Evolutionary conservation across 2,113 vertebrate species (phyloP).

Genomic region (Eonycteris spelaea): DNA sequence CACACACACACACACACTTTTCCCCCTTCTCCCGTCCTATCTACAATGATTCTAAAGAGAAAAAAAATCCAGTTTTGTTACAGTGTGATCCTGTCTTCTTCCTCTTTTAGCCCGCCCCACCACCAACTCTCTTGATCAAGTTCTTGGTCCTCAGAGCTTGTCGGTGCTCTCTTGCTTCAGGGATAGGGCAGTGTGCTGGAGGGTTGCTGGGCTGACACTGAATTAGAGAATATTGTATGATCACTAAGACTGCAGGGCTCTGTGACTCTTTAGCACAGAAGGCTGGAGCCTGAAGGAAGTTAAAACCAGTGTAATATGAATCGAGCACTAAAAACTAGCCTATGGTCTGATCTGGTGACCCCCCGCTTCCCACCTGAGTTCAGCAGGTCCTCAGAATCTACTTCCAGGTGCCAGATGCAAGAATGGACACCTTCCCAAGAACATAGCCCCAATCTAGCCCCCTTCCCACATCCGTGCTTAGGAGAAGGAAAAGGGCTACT

Average conservation of each 20-base stretch:
- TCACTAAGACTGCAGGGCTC: background rate
- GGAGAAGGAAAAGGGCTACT: background rate
- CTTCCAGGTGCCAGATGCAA: background rate
- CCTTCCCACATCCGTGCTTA: background rate
- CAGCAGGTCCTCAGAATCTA: background rate
- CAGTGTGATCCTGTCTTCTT: background rate
- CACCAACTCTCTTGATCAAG: background rate
- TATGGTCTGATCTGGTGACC: background rate
- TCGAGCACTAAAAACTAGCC: background rate
- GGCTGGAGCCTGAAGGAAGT: background rate
- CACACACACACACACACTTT: background rate
- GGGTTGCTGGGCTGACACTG: background rate
- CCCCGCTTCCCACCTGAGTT: background rate
- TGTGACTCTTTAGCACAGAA: background rate
- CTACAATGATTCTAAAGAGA: background rate
- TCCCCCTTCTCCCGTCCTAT: background rate
- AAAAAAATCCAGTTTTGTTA: background rate
- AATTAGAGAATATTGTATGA: background rate
- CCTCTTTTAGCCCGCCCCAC: background rate
- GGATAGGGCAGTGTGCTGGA: accelerated
- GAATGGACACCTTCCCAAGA: background rate
- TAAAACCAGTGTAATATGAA: background rate
- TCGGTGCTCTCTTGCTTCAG: background rate
- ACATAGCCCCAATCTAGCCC: background rate
- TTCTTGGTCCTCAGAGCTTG: background rate